A percentile compares a stretch with the other conserved stretches of the same genome.
phyloP scores from a whole-genome alignment of 2,113 vertebrate species.

The Dascyllus trimaculatus region DNA sequence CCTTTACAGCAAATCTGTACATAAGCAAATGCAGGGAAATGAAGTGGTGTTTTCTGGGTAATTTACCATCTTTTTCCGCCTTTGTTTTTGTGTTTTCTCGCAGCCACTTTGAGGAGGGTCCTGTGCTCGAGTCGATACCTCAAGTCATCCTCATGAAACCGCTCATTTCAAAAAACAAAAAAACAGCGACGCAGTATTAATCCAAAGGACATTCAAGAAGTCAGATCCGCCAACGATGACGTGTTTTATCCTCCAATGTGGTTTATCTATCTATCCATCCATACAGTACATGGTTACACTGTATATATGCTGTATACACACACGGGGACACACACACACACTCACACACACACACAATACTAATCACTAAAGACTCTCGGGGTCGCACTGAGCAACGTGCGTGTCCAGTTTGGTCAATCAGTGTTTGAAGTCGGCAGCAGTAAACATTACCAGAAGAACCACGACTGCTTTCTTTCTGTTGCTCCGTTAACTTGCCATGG shows the following conservation, averaged over 20 bases:
- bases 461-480: not conserved
- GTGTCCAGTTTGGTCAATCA: slow-evolving; percentile 76
- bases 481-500: slow-evolving; percentile 18
- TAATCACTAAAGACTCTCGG: slow-evolving; percentile 78
- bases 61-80: not conserved
- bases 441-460: not conserved
- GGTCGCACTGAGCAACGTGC: slow-evolving; percentile 77
- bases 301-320: slow-evolving; percentile 85
- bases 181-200: slow-evolving; percentile 78
- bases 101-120: slow-evolving; percentile 90
- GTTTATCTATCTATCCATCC: slow-evolving; percentile 83
- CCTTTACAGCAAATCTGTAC: too few relatives aligned
- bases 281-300: slow-evolving; percentile 91
- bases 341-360: slow-evolving; percentile 19
- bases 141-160: slow-evolving; percentile 83
- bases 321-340: too few relatives aligned
- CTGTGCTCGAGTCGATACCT: slow-evolving; percentile 68
- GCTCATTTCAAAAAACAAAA: slow-evolving; percentile 83
- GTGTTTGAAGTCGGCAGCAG: slow-evolving; percentile 45
- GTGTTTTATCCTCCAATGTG: slow-evolving; percentile 85
- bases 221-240: slow-evolving; percentile 86
- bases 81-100: slow-evolving; percentile 61
- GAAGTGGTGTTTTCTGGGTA: not conserved
- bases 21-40: not conserved
- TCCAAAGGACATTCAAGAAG: slow-evolving; percentile 83